Conservation (phyloP, 2,888 invertebrate species). For the Drepanosiphum platanoidis region DNA sequence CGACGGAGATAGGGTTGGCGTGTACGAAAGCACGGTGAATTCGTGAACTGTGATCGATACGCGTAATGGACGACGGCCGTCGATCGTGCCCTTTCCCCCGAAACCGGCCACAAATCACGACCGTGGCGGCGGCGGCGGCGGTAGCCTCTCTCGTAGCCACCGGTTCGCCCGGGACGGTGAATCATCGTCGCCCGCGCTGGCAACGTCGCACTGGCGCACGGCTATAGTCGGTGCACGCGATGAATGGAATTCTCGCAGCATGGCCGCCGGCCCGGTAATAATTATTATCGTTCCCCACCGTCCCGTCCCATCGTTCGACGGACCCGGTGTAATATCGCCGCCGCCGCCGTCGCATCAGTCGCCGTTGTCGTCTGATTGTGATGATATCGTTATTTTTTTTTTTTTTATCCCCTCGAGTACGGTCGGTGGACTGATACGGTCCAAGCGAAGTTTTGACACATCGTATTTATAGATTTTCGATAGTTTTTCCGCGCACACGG, state of each 20-base stretch:
- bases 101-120: too few relatives aligned
- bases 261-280: slow-evolving; percentile 61
- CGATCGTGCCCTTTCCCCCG: too few relatives aligned
- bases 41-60: too few relatives aligned
- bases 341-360: background rate
- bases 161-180: slow-evolving; percentile 20
- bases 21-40: too few relatives aligned
- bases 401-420: too few relatives aligned
- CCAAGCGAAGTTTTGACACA: background rate
- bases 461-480: background rate
- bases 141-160: too few relatives aligned
- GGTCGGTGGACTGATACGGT: background rate
- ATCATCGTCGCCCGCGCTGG: background rate
- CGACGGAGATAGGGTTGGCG: too few relatives aligned
- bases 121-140: too few relatives aligned
- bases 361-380: slow-evolving; percentile 18
- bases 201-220: slow-evolving; percentile 36
- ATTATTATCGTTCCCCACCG: slow-evolving; percentile 39
- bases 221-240: slow-evolving; percentile 3
- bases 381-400: slow-evolving; percentile 34
- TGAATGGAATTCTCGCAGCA: slow-evolving; percentile 57
- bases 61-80: too few relatives aligned
- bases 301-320: background rate
- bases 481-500: background rate
- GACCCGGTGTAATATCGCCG: slow-evolving; percentile 32